Evolutionary conservation across 2,113 vertebrate genomes (phyloP), one percentile per base, ranked within the genome.

Genomic region (Microcebus murinus): DNA sequence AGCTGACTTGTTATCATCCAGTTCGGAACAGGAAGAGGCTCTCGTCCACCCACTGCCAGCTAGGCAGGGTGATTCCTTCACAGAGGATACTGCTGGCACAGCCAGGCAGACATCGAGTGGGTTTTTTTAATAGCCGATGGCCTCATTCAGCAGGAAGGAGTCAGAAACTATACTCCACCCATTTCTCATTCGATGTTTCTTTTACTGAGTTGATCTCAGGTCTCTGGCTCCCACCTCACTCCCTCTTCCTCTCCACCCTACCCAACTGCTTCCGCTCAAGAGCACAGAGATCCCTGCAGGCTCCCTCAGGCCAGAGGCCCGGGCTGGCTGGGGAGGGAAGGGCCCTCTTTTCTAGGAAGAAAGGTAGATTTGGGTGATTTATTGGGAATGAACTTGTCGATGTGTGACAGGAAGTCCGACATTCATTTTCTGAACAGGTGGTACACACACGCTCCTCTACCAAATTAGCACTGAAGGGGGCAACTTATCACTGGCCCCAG

Each of bases 391-490:
- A 96, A 91, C 29, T 96, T 10, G n/a, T 65, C 67, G 59, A 82
- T 97, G 93, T 94, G 91, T 71, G 96, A 87, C 95, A 97, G 98
- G 96, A 98, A 97, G 94, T 95, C 63, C 84, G 95, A 63, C 39
- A 85, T 42, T 90, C 87, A 83, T 91, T 94, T 95, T 97, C 83
- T 86, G 91, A 98, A 97, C 98, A 97, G 98, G 96, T 98, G 98
- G 95, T 86, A 97, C 97, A 25, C 95, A 87, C 81, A 63, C 92
- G 55, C 92, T 95, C 74, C 94, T 97, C 94, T 94, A 95, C 92
- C 94, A 96, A 97, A 97, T 97, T 95, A 98, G 95, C 96, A 92
- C 84, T 0, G 7, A 96, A 92, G 81, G 65, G 98, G 96, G 96
- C 84, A 7, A 96, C 92, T 79, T 63, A 90, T 94, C 96, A 86